A percentile compares a stretch with the other conserved stretches of the same genome.
phyloP scores from a whole-genome alignment of 1,140 invertebrate genomes.

The Drosophila lacertosa region DNA sequence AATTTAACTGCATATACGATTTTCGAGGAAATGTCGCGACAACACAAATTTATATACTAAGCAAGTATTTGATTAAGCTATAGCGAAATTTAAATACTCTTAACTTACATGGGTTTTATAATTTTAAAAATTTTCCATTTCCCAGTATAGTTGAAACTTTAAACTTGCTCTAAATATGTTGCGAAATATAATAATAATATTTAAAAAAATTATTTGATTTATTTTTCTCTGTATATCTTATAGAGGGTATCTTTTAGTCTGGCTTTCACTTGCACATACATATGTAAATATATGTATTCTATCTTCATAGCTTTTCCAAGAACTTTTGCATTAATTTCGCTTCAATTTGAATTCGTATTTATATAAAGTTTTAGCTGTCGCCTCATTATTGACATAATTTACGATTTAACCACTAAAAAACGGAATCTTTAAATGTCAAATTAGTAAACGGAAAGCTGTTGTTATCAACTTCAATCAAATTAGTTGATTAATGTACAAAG shows the following conservation, averaged over 20 bases:
- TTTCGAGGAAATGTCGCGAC: conserved; percentile 48
- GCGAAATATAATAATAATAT: too few species aligned
- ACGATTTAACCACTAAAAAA: conserved; percentile 50
- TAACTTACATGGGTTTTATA: too few species aligned
- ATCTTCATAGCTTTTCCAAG: conserved; percentile 56
- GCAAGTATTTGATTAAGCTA: background rate
- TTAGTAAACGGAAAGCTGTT: background rate
- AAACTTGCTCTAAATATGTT: too few species aligned
- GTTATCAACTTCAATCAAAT: conserved; percentile 54
- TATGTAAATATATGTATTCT: conserved; percentile 18
- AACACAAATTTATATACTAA: conserved; percentile 4
- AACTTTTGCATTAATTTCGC: conserved; percentile 63
- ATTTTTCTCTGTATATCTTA: too few species aligned
- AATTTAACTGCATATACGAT: conserved; percentile 43
- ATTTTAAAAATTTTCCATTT: too few species aligned
- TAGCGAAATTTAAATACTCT: conserved; percentile 12
- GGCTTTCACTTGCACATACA: too few species aligned
- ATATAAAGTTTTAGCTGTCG: conserved; percentile 47
- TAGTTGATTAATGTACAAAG: conserved; percentile 53
- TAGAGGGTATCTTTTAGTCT: too few species aligned
- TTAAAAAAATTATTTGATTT: too few species aligned
- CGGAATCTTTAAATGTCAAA: conserved; percentile 32
- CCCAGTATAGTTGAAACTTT: too few species aligned
- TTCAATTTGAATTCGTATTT: conserved; percentile 59
- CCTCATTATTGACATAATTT: conserved; percentile 71